Conservation (phyloP, 2,113 vertebrate genomes). For the Limanda limanda region DNA sequence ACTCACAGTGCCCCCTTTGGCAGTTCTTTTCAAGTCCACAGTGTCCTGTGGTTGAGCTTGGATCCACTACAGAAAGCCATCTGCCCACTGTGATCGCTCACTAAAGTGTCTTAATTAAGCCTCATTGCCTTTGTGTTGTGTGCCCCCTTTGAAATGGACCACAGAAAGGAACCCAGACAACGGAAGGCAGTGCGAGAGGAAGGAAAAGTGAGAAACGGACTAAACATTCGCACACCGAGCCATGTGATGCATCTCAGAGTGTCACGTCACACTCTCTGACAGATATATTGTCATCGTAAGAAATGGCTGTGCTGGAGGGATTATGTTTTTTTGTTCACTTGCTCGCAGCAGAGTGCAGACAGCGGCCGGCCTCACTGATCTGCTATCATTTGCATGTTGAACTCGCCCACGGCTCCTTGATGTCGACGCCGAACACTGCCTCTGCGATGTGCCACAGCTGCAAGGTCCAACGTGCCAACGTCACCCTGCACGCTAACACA, state of each 20-base stretch:
- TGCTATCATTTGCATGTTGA: slow-evolving; percentile 66
- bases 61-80: slow-evolving; percentile 79
- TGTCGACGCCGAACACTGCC: slow-evolving; percentile 50
- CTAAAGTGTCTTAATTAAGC: slow-evolving; percentile 83
- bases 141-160: slow-evolving; percentile 45
- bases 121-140: slow-evolving; percentile 69
- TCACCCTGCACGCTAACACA: slow-evolving; percentile 20
- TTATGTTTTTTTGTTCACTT: slow-evolving; percentile 38
- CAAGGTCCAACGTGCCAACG: slow-evolving; percentile 51
- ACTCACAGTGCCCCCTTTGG: slow-evolving; percentile 76
- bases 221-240: slow-evolving; percentile 19
- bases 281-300: slow-evolving; percentile 49
- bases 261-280: slow-evolving; percentile 49
- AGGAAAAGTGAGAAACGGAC: slow-evolving; percentile 25
- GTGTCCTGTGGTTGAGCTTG: slow-evolving; percentile 74
- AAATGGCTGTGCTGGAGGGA: slow-evolving; percentile 51
- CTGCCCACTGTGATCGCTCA: slow-evolving; percentile 79
- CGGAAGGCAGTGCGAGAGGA: neutral
- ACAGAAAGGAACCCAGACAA: slow-evolving; percentile 27
- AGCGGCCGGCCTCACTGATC: slow-evolving; percentile 36
- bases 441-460: slow-evolving; percentile 49
- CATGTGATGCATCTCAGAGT: slow-evolving; percentile 28
- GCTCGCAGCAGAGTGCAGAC: slow-evolving; percentile 29
- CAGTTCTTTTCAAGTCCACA: slow-evolving; percentile 73
- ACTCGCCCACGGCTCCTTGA: slow-evolving; percentile 56